These are phyloP conservation scores for Miniopterus natalensis DNA, from an alignment of 2,113 vertebrate genomes.

Conservation along the genomic window DNA sequence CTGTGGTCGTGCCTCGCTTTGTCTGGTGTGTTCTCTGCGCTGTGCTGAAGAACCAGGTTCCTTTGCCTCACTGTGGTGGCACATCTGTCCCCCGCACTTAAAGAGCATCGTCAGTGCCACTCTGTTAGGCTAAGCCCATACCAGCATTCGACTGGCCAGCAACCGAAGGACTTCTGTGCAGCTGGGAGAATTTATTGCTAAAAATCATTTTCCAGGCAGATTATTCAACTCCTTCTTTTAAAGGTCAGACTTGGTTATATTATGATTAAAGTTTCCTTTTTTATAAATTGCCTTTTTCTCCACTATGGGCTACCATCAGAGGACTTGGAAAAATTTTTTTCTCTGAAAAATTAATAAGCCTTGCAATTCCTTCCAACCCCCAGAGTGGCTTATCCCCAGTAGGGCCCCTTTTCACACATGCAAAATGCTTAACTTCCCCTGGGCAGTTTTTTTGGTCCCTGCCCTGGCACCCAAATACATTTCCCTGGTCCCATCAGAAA, in stretches of 20 bases:
- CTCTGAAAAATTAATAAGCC: slow-evolving; percentile 61
- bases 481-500: neutral
- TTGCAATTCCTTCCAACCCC: slow-evolving; percentile 43
- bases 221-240: slow-evolving; percentile 56
- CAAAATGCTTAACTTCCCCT: neutral
- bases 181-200: neutral
- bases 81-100: neutral
- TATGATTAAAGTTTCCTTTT: slow-evolving; percentile 55
- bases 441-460: neutral
- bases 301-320: neutral
- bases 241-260: slow-evolving; percentile 65
- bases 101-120: neutral
- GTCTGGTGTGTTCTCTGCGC: neutral
- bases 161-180: neutral
- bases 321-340: neutral
- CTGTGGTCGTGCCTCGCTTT: neutral
- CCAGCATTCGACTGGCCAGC: neutral
- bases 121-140: neutral
- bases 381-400: neutral
- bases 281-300: slow-evolving; percentile 48
- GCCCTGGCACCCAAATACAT: neutral
- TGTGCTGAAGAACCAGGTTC: neutral
- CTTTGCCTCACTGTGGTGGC: neutral
- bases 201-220: slow-evolving; percentile 61
- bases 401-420: neutral